Evolutionary conservation across 1,140 invertebrate genomes (phyloP), one percentile per base, ranked within the genome.

Genomic region (Anastrepha obliqua): DNA sequence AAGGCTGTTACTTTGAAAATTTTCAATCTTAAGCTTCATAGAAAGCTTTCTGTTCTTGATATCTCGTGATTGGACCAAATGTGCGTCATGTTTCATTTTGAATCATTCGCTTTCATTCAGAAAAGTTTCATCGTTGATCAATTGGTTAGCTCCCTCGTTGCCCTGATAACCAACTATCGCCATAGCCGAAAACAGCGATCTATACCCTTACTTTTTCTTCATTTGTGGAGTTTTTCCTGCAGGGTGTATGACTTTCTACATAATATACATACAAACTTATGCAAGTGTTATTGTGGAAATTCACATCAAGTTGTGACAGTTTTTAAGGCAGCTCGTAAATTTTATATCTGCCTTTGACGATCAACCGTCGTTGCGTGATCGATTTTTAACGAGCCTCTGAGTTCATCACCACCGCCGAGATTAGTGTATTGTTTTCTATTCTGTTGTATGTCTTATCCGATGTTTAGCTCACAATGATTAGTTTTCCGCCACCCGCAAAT

Each of bases 311-410:
- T 86, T 62, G 39, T 86, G 85, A 86, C 85, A 86, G 29, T 86
- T 86, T 86, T 86, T 17, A 86, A 60, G 58, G 85, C 59, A 60
- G 59, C 85, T 86, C 85, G 85, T 86, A 86, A 86, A 86, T 86
- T 29, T 29, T 60, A 86, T 86, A 86, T 86, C 85, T 47, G 42
- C 47, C 74, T 81, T 81, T 81, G 74, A 86, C 55, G 55, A 86
- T 62, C 39, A 86, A 86, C 58, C 55, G 59, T 86, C 55, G 58
- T 62, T 86, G 85, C 85, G 85, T 86, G 85, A 86, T 86, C 85
- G 85, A 86, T 86, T 86, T 86, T 86, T 86, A 86, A 86, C 85
- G 85, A 86, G 85, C 85, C 59, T 7, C 74, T 58, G 74, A 51
- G 74, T 9, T 15, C 51, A 51, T n/a, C 74, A 58, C 17, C 47